Evolutionary conservation across 2,113 vertebrate species (phyloP), one percentile per base, ranked within the genome.

Genomic region (Anolis sagrei): DNA sequence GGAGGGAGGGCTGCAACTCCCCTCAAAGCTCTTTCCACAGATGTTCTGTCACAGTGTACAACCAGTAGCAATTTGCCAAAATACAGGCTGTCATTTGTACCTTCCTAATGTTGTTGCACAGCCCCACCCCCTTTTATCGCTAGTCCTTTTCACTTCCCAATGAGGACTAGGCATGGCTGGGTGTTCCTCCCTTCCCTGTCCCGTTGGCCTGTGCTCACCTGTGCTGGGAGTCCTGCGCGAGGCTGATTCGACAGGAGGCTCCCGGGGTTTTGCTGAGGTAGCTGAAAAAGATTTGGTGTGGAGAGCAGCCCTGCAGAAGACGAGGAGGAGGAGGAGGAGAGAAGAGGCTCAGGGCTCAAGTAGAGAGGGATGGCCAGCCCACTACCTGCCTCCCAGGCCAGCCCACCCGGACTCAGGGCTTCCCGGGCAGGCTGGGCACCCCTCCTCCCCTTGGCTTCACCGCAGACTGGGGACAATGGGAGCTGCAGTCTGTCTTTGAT

Each of bases 241-340:
- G 95, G 94, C 44, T 95, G 97, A 94, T 96, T 95, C 87, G 97
- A 95, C 93, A 98, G 94, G 93, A 98, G 96, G 93, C 96, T 97
- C 95, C 97, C 97, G 95, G 98, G 98, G 97, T 97, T 97, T 97
- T 98, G 98, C 95, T 98, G 98, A 98, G 98, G 98, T 98, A 98
- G 98, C 96, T 97, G 92, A 96, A 98, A 97, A 94, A 98, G 96
- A 98, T 98, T 98, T 97, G 97, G 96, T 94, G 98, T 97, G 36
- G 97, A 96, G 82, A 98, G 96, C 94, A 98, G 97, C 95, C 98
- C 98, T 98, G 90, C 7, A 54, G 87, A 73, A 5, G 39, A 44
- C 3, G 39, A 44, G 39, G 39, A 44, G 39, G 39, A 44, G 39
- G 39, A 44, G 39, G 39, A 58, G 70, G 49, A 79, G 36, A 49